phyloP scores from a whole-genome alignment of 1,140 invertebrate species.

The Gonioctena quinquepunctata region DNA sequence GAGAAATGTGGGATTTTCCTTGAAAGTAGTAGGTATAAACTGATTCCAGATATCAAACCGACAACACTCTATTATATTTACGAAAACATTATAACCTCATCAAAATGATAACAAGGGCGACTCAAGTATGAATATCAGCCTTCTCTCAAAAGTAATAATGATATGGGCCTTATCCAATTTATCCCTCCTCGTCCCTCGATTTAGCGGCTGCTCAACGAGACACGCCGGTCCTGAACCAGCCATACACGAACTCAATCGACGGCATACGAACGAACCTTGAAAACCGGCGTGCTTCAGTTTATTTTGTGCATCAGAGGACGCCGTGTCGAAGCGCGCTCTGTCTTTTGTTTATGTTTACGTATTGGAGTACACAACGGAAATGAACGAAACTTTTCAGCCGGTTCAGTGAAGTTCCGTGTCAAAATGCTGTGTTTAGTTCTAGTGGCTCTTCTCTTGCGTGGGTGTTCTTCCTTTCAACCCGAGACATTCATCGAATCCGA shows the following conservation, averaged over 20 bases:
- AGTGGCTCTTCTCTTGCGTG: not conserved
- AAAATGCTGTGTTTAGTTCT: constrained; percentile 14
- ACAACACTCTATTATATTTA: no score
- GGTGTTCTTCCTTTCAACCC: constrained; percentile 6
- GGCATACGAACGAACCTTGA: not conserved
- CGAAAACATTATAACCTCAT: no score
- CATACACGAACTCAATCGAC: not conserved
- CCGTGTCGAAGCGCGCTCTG: not conserved
- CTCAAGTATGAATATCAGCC: no score
- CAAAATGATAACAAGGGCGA: no score
- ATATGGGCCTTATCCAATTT: no score
- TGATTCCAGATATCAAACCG: no score
- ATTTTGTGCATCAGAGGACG: not conserved
- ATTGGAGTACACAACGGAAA: not conserved
- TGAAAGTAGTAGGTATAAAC: no score
- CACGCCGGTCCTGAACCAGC: not conserved
- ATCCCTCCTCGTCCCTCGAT: not conserved
- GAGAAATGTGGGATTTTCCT: no score
- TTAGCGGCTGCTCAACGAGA: not conserved
- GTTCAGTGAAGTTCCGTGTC: not conserved
- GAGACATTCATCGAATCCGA: constrained; percentile 29
- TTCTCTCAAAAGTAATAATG: no score
- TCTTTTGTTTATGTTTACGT: not conserved
- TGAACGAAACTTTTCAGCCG: not conserved
- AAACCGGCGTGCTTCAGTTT: constrained; percentile 11